Evolutionary conservation across 2,797 vertebrate species (phyloP), one percentile per base, ranked within the genome.

Genomic region (Sebastes nivosus): DNA sequence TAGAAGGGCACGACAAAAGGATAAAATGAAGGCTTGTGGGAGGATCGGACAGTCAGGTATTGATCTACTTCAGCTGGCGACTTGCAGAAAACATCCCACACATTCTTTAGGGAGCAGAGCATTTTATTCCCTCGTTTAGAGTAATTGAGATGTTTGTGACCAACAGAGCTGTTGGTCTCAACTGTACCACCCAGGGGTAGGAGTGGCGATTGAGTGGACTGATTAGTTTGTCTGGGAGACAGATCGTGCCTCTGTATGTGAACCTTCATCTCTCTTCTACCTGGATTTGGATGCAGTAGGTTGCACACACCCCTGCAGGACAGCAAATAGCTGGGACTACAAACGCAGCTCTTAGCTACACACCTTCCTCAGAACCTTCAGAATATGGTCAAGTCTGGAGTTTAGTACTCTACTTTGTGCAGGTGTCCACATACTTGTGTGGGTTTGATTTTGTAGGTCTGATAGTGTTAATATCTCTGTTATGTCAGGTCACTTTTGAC

Each of bases 81-180:
- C 57, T 79, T 80, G 38, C 67, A 74, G 46, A 84, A 11, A 84
- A 57, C 85, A 70, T 77, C 88, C 88, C 83, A 87, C 87, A 87
- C 68, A 24, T 55, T 81, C 72, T 69, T 65, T 0, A 36, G 65
- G 65, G 68, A 84, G 57, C 60, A 6, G 10, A 55, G 74, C 54
- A 12, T 77, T 77, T 27, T 85, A 71, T 66, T 76, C 30, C 46
- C 61, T 82, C 4, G 2, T 65, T 57, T 42, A 22, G 57, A 73
- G 67, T 85, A 78, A 86, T 80, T 85, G 72, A 90, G 81, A 80
- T 59, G 66, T 87, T 80, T 81, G 79, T 72, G 72, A 46, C 72
- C 77, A 55, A 25, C 55, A 55, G 79, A 79, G 3, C 32, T 32
- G 42, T 11, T 70, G 66, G 73, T 42, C 38, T 6, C 0, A 78